These are phyloP conservation scores for Brachionus asplanchnoidis DNA, from an alignment of 1,140 invertebrate genomes.

Conservation along the genomic window DNA sequence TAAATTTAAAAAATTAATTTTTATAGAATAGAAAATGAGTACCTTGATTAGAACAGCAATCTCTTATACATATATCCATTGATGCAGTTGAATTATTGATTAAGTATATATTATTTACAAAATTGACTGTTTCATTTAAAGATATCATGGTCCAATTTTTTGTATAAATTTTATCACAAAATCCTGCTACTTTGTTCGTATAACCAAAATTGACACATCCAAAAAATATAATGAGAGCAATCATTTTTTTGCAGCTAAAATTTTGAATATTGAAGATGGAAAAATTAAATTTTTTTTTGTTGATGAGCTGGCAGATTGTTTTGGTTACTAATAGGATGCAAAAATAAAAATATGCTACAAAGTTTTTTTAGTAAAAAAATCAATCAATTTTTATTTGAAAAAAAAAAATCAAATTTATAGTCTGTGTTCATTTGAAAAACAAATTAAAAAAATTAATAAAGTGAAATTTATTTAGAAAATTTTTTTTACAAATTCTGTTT, in stretches of 20 bases:
- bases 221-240: neutral
- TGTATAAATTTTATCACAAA: neutral
- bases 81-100: neutral
- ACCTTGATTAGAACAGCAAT: neutral
- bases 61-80: neutral
- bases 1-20: too few species aligned
- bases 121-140: neutral
- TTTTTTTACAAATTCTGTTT: neutral
- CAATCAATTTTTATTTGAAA: neutral
- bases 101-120: neutral
- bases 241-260: neutral
- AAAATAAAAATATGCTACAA: neutral
- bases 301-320: neutral
- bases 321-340: neutral
- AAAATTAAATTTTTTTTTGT: neutral
- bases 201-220: neutral
- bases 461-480: neutral
- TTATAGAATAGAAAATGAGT: neutral
- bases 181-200: neutral
- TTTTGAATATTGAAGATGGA: neutral
- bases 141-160: neutral
- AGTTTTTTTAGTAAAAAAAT: neutral
- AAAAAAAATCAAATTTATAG: conserved; percentile 1
- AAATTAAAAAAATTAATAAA: neutral
- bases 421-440: neutral